These are phyloP conservation scores for Brachymystax lenok DNA, from an alignment of 2,797 vertebrate species.

Conservation along the genomic window DNA sequence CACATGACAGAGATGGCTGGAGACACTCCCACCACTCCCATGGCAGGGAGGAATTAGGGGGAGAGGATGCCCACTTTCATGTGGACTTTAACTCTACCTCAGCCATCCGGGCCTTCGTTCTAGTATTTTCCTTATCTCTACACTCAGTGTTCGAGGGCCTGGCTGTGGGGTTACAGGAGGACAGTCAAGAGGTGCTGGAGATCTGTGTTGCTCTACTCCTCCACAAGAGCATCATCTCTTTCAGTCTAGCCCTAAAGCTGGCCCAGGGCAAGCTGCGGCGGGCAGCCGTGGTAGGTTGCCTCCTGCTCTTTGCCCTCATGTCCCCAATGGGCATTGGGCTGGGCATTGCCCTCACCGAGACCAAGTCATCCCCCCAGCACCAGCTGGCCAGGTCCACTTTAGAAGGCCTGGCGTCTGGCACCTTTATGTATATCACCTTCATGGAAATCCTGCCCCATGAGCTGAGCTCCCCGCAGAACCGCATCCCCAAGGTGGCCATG, in stretches of 20 bases:
- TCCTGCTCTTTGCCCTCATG: slow-evolving; percentile 80
- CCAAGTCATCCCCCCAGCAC: slow-evolving; percentile 60
- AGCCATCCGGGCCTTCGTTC: slow-evolving; percentile 74
- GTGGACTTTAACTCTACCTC: slow-evolving; percentile 69
- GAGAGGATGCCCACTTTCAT: slow-evolving; percentile 37
- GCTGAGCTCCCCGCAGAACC: slow-evolving; percentile 63
- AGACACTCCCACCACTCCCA: slow-evolving; percentile 19
- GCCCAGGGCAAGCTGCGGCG: slow-evolving; percentile 71
- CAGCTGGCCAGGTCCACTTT: slow-evolving; percentile 78
- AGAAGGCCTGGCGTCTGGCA: slow-evolving; percentile 82
- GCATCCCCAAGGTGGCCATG: slow-evolving; percentile 80
- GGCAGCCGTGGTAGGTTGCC: slow-evolving; percentile 61
- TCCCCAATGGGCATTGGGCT: slow-evolving; percentile 81
- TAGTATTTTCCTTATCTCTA: slow-evolving; percentile 83
- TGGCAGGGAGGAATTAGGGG: background rate
- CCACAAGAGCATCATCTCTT: slow-evolving; percentile 82
- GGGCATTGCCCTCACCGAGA: slow-evolving; percentile 75
- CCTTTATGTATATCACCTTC: slow-evolving; percentile 86
- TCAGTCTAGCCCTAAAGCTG: slow-evolving; percentile 81
- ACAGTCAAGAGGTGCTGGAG: slow-evolving; percentile 68
- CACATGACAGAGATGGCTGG: slow-evolving; percentile 34
- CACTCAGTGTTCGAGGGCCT: slow-evolving; percentile 84
- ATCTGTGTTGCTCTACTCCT: slow-evolving; percentile 80
- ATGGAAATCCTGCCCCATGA: slow-evolving; percentile 87
- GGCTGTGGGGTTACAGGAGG: slow-evolving; percentile 78